phyloP scores from a whole-genome alignment of 2,113 vertebrate species.

The Piprites chloris region DNA sequence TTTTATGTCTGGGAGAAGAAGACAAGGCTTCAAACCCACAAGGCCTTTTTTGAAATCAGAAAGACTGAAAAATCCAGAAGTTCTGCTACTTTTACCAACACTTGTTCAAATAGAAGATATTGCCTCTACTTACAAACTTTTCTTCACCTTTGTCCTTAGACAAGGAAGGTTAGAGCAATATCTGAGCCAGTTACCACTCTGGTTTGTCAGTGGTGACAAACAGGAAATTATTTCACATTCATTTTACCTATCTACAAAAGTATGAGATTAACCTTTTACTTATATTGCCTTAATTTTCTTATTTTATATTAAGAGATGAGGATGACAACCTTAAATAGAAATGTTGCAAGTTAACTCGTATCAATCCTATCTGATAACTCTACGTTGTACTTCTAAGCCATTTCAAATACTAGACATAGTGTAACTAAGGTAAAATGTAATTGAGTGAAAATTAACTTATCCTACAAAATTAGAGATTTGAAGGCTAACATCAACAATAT shows the following conservation, averaged over 20 bases:
- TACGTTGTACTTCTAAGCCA: not conserved
- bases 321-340: not conserved
- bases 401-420: not conserved
- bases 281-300: not conserved
- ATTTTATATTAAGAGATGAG: not conserved
- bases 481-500: not conserved
- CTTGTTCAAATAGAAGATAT: not conserved
- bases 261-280: not conserved
- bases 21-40: not conserved
- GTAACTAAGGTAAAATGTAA: not conserved
- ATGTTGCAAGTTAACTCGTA: not conserved
- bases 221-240: not conserved
- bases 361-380: not conserved
- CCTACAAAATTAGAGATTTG: not conserved
- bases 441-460: not conserved
- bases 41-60: not conserved
- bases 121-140: not conserved
- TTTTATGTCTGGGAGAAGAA: not conserved
- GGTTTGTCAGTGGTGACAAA: not conserved
- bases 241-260: not conserved
- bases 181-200: not conserved
- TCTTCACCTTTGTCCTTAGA: not conserved
- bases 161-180: not conserved
- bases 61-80: not conserved
- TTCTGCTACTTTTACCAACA: not conserved